phyloP scores from a whole-genome alignment of 2,888 invertebrate species.

The Lithophane socia region DNA sequence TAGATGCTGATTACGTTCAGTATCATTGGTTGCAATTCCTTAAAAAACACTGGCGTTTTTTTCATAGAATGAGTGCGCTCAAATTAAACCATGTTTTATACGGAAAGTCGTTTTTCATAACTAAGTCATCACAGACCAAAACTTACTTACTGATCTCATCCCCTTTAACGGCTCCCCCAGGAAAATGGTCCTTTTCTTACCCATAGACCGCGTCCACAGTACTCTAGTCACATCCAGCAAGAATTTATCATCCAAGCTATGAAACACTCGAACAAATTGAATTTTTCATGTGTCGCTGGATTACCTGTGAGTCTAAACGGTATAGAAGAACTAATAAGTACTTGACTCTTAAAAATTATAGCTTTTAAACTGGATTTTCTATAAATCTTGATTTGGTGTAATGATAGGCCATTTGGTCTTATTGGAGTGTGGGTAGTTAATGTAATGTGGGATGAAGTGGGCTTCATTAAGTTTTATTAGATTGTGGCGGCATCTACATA shows the following conservation, averaged over 20 bases:
- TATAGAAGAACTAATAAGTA: conserved; percentile 17
- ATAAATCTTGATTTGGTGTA: conserved; percentile 19
- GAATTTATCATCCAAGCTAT: conserved; percentile 16
- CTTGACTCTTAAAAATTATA: conserved; percentile 22
- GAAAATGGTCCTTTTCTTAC: background rate
- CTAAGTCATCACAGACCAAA: background rate
- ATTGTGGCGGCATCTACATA: no score
- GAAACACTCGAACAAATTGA: conserved; percentile 69
- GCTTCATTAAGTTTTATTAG: background rate
- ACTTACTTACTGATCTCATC: background rate
- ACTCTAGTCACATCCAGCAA: conserved; percentile 44
- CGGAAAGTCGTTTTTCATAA: background rate
- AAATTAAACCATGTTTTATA: background rate
- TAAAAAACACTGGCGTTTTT: background rate
- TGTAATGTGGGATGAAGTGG: background rate
- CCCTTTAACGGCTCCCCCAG: conserved; percentile 9
- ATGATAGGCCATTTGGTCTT: conserved; percentile 30
- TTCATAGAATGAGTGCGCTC: background rate
- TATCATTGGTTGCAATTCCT: no score
- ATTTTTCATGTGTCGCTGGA: conserved; percentile 70
- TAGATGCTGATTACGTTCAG: no score
- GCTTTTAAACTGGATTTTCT: conserved; percentile 24
- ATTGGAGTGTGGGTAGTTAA: background rate
- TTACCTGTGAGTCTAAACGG: conserved; percentile 56
- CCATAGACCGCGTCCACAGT: background rate